Evolutionary conservation across 2,113 vertebrate genomes (phyloP).

Genomic region (Eulemur macaco): DNA sequence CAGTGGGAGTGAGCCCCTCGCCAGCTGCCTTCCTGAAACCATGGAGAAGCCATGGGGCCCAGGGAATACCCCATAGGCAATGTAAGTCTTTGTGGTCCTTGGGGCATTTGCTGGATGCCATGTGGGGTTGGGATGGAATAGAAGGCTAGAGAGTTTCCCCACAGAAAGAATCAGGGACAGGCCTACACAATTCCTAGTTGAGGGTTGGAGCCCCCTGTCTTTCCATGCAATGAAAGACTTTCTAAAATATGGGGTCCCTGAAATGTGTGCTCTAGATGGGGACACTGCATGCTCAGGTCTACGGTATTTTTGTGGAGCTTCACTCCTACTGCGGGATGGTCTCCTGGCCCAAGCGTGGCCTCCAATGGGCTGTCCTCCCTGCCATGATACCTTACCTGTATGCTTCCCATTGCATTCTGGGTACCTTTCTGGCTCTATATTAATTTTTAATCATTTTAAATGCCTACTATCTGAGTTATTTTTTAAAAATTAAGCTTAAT

Average conservation of each 20-base stretch:
- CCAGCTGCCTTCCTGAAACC: not conserved
- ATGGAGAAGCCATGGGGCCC: not conserved
- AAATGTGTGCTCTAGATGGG: not conserved
- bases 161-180: not conserved
- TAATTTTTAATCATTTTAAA: not conserved
- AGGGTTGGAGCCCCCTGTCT: not conserved
- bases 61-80: not conserved
- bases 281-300: accelerated
- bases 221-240: not conserved
- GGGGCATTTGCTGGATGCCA: not conserved
- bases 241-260: not conserved
- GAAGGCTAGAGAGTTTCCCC: not conserved
- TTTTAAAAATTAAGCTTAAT: not conserved
- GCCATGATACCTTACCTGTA: not conserved
- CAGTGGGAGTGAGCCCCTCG: not conserved
- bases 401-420: not conserved
- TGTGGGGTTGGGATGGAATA: not conserved
- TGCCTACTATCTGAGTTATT: not conserved
- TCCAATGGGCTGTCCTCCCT: not conserved
- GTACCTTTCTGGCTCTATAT: not conserved
- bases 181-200: not conserved
- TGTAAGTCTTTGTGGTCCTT: not conserved
- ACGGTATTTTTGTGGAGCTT: not conserved
- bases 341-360: not conserved
- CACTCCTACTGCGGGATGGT: not conserved